Evolutionary conservation across 2,797 vertebrate species (phyloP), one percentile per base, ranked within the genome.

Genomic region (Helarctos malayanus): DNA sequence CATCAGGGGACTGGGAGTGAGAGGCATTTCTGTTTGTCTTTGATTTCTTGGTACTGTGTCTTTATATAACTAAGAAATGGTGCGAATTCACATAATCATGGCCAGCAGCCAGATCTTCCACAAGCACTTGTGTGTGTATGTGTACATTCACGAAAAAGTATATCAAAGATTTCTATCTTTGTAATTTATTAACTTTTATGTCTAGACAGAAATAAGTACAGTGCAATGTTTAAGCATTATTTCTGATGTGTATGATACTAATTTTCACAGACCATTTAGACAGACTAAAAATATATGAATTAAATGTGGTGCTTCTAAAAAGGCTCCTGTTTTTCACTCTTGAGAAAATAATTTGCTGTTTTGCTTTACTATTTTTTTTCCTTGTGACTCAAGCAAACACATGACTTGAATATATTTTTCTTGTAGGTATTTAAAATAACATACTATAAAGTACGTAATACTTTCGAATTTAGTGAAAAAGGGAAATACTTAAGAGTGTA

Each of bases 1-100:
- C 73, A 47, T 87, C 79, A 87, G 23, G 9, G 71, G 47, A 56
- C 69, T 87, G 73, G 54, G 94, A 75, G 75, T 91, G 61, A 49
- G 21, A 85, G 63, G 13, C 5, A 47, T 52, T 90, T 88, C 14
- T 84, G 25, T 89, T 96, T 96, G 1, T 69, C 68, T 82, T 93
- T 87, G 41, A 54, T 84, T 97, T 93, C 65, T n/a, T 93, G 81
- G 15, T 68, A 11, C 52, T 88, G 8, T 95, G 63, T 65, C 63
- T 96, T 93, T 89, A 84, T 87, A 79, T 94, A 91, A 84, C 14
- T 61, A 96, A 97, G 73, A 95, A 94, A 73, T 92, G 19, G 97
- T 87, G 19, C 16, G 35, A 89, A 92, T 90, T 85, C 49, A 83
- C 49, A 85, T 81, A 88, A 93, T 89, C 21, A 63, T 87, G 61